Base-by-base conservation (phyloP, 2,888 invertebrate genomes). In the Pyrgus malvae region DNA sequence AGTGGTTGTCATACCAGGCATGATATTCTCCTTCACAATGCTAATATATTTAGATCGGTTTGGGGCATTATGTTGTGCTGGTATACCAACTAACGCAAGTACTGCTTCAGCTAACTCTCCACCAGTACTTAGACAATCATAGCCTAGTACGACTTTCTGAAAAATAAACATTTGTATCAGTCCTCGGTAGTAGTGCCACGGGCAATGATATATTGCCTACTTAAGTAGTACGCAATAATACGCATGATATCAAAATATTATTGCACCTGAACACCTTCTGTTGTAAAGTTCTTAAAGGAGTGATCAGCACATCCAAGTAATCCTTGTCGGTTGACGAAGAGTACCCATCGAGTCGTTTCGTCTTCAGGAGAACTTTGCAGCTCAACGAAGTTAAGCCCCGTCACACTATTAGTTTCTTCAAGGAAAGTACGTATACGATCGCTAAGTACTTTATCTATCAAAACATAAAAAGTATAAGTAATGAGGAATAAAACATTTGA, bases 61-160 rank as follows among this genome's bases (percentile, higher is more conserved):
- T 0, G 88, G 88, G 0, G 83, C 59, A 27, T 79, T 87, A 44
- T 88, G 88, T 37, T 83, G 81, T 0, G 84, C 70, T n/a, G 86
- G 83, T 1, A 88, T 72, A 5, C 88, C 88, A 2, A 65, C 78
- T 27, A 88, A 65, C 0, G 80, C 63, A 9, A 88, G 58, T 0
- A 84, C 67, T 0, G 77, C 66, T 48, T 74, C 74, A 0, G 76
- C 72, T 1, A 87, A 51, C 21, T 76, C 79, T 16, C 68, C 58
- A 1, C 64, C 63, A 5, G 63, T 67, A 0, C 48, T 61, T 29
- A 85, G 61, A 55, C 88, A 87, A 50, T 87, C 74, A 49, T 87
- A 87, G 0, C 88, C 87, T 7, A 86, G 57, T 2, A 76, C 50
- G 2, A 87, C 74, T 66, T 64, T 72, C 86, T 87, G 60, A 17